These are phyloP conservation scores for Tubiluchus corallicola DNA, from an alignment of 2,888 invertebrate genomes.

Conservation along the genomic window DNA sequence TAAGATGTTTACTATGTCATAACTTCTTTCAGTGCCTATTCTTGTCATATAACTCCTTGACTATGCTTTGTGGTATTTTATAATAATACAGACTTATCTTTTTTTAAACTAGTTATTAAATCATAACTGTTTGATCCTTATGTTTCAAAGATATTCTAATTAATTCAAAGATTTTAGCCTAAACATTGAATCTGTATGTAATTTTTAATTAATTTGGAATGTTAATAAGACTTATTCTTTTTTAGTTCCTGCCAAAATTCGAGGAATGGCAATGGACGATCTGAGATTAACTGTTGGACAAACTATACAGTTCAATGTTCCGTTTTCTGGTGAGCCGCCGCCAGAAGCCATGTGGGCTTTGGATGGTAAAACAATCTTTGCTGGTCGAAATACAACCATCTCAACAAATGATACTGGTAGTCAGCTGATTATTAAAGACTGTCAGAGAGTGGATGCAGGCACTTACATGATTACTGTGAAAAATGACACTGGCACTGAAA, in stretches of 20 bases:
- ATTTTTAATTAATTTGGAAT: too few species aligned
- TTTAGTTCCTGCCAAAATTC: too few species aligned
- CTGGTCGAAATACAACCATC: slow-evolving; percentile 13
- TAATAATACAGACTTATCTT: too few species aligned
- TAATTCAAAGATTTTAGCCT: too few species aligned
- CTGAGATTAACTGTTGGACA: slow-evolving; percentile 33
- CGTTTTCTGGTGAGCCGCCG: slow-evolving; percentile 33
- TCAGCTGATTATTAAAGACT: slow-evolving; percentile 43
- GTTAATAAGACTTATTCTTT: too few species aligned
- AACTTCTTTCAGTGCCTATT: neutral
- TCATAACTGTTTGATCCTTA: too few species aligned
- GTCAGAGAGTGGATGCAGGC: slow-evolving; percentile 64
- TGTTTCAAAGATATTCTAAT: too few species aligned
- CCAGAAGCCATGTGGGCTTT: slow-evolving; percentile 31
- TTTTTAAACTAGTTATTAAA: too few species aligned
- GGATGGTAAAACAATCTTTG: slow-evolving; percentile 18
- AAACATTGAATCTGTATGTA: too few species aligned
- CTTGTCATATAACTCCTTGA: neutral
- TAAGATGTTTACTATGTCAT: slow-evolving; percentile 10
- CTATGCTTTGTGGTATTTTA: too few species aligned
- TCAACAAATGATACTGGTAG: neutral
- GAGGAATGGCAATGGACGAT: slow-evolving; percentile 27
- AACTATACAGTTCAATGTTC: slow-evolving; percentile 30
- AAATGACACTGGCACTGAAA: slow-evolving; percentile 80
- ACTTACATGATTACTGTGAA: slow-evolving; percentile 74